Base-by-base conservation (phyloP, 1,140 invertebrate genomes). In the Drosophila miranda region DNA sequence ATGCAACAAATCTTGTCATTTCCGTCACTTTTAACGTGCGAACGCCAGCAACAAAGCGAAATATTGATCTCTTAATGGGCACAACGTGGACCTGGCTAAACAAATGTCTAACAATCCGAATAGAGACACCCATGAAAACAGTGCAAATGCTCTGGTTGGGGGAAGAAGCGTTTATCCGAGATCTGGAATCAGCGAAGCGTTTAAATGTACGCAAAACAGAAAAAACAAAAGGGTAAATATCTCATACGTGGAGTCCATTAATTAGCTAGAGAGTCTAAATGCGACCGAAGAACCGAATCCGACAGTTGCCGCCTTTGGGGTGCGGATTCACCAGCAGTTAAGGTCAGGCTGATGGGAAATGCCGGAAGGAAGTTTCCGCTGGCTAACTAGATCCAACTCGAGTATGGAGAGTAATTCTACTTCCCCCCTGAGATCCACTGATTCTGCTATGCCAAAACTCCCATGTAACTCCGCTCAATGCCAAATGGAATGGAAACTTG, bases 21-120 rank as follows among this genome's bases (percentile, higher is more conserved):
- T 86, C 82, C 82, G 82, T 86, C 82, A 86, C 75, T 62, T 86
- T 86, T 74, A 60, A 86, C 80, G 82, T 86, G 78, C 70, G 82
- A 86, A 77, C 74, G 59, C 43, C 41, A 45, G 43, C 14, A 66
- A 77, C 55, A 73, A 62, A 64, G 70, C 77, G 38, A 86, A 77
- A 87, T 86, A 86, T 86, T 86, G 82, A 86, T 86, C 82, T 78
- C 44, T 64, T 87, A 82, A 86, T 86, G 57, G 78, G 60, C 75
- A 44, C 82, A 70, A 67, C 78, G 62, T 77, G 69, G 48, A 62
- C 50, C 77, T 56, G 57, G 55, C 67, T 55, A 71, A 55, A 64
- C 74, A 81, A 62, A 77, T 70, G 70, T 26, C 43, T 45, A 41
- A 41, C 54, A 49, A 70, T 57, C 70, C 50, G 67, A 66, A 54